Percentiles rank a stretch among this genome's conserved stretches.
Evolutionary conservation across 1,140 invertebrate genomes (phyloP).

Genomic region (Lepidurus apus): DNA sequence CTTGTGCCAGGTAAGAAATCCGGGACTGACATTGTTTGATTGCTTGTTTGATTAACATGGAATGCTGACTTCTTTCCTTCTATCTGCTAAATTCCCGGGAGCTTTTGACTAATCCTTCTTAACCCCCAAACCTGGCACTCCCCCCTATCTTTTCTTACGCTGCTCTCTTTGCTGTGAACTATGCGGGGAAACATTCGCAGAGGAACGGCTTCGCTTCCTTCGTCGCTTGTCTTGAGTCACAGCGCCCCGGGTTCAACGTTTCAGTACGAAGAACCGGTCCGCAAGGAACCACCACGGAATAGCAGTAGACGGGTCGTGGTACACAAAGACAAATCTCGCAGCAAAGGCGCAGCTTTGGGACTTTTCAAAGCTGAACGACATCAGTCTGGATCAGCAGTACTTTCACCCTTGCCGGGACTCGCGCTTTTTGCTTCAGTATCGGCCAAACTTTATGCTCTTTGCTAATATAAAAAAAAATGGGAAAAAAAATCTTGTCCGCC

Average conservation of each 20-base stretch:
- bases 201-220: neutral
- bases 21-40: neutral
- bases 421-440: neutral
- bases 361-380: neutral
- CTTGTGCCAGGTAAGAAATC: slow-evolving; percentile 62
- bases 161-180: neutral
- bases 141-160: neutral
- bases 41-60: neutral
- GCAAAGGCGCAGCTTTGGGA: neutral
- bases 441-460: neutral
- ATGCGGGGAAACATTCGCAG: neutral
- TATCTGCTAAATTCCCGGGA: neutral
- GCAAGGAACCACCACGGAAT: neutral
- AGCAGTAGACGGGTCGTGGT: neutral
- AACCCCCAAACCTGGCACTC: neutral
- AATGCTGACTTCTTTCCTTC: neutral
- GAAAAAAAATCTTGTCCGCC: neutral
- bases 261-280: neutral
- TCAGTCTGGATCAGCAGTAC: neutral
- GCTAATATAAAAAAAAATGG: neutral
- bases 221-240: slow-evolving; percentile 13
- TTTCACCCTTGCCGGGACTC: neutral
- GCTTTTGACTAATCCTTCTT: slow-evolving; percentile 6
- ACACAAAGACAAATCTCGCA: neutral
- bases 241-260: slow-evolving; percentile 6